Evolutionary conservation across 2,797 vertebrate species (phyloP).

Genomic region (Selene dorsalis): DNA sequence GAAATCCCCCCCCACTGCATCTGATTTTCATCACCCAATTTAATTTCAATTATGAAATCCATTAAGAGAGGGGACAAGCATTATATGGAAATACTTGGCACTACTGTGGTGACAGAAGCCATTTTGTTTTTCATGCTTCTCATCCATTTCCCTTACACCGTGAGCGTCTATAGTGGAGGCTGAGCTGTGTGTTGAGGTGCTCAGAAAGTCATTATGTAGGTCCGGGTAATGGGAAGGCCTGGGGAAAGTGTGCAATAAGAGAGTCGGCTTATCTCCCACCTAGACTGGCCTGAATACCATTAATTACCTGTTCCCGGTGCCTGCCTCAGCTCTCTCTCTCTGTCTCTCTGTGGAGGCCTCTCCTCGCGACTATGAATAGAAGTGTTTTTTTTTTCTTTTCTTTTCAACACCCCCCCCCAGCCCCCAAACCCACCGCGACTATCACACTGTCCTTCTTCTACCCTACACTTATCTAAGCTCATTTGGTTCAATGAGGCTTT

Average conservation of each 20-base stretch:
- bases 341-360: conserved; percentile 34
- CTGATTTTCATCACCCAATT: conserved; percentile 48
- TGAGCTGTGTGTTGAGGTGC: conserved; percentile 51
- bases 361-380: conserved; percentile 25
- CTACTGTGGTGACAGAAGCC: conserved; percentile 42
- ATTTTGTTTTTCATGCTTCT: conserved; percentile 61
- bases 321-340: conserved; percentile 32
- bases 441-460: conserved; percentile 43
- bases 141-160: conserved; percentile 57
- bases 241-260: conserved; percentile 68
- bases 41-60: conserved; percentile 70
- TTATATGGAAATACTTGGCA: conserved; percentile 69
- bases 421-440: background rate
- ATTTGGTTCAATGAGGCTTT: conserved; percentile 36
- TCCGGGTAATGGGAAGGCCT: conserved; percentile 69
- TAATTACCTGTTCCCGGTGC: conserved; percentile 69
- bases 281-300: conserved; percentile 66
- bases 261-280: conserved; percentile 69
- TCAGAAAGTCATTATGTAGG: conserved; percentile 69
- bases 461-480: conserved; percentile 51
- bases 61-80: conserved; percentile 65
- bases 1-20: conserved; percentile 16
- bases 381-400: conserved; percentile 19
- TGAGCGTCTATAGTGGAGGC: conserved; percentile 21
- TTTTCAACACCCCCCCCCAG: background rate